Evolutionary conservation across 2,888 invertebrate genomes (phyloP).

Genomic region (Apotomis betuletana): DNA sequence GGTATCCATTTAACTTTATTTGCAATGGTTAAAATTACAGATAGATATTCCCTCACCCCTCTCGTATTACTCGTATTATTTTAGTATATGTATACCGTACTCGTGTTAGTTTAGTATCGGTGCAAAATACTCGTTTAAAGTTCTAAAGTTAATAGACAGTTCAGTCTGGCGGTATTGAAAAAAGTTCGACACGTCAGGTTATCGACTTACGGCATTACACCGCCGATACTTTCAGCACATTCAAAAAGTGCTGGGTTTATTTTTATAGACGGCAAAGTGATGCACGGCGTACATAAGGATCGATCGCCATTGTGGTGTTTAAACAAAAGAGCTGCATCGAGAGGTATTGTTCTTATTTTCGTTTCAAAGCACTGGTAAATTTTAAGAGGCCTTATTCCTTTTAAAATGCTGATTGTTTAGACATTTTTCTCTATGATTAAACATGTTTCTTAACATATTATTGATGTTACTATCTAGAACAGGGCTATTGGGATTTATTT

Average conservation of each 20-base stretch:
- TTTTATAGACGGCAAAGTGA: neutral
- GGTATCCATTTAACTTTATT: no score
- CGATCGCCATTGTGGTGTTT: neutral
- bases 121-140: neutral
- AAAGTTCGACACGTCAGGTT: neutral
- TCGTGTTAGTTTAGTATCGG: neutral
- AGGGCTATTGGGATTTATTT: no score
- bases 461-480: no score
- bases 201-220: constrained; percentile 6
- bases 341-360: neutral
- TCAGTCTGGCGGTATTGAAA: neutral
- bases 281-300: neutral
- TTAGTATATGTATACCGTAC: neutral
- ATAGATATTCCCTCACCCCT: no score
- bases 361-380: neutral
- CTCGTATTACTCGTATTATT: no score
- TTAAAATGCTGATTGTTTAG: no score
- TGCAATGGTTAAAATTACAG: no score
- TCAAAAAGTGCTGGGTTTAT: neutral
- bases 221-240: neutral
- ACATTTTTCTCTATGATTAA: no score
- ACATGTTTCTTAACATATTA: no score
- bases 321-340: neutral
- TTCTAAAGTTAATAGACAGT: neutral
- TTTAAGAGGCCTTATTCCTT: no score